Evolutionary conservation across 2,888 invertebrate genomes (phyloP).

Genomic region (Rapana venosa): DNA sequence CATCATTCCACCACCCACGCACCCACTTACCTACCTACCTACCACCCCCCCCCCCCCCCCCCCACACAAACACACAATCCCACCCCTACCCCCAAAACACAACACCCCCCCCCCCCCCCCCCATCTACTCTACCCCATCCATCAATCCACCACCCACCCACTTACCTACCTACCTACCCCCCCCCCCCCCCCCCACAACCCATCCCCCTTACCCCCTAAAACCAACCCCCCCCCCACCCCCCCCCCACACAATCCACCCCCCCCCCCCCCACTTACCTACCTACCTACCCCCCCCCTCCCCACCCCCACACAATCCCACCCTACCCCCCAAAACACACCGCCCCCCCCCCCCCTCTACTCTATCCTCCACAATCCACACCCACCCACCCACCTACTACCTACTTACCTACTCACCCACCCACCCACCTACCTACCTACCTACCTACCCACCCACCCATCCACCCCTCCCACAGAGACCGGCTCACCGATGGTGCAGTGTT

Average conservation of each 20-base stretch:
- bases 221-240: background rate
- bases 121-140: too few species aligned
- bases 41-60: background rate
- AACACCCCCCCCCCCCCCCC: background rate
- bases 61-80: background rate
- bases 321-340: background rate
- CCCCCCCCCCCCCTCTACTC: background rate
- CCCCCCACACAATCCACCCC: background rate
- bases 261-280: background rate
- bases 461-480: background rate
- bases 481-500: constrained; percentile 97
- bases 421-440: background rate
- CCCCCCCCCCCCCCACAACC: background rate
- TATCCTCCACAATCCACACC: background rate
- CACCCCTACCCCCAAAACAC: background rate
- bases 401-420: background rate
- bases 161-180: too few species aligned
- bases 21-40: background rate
- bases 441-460: background rate
- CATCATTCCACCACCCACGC: too few species aligned
- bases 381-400: too few species aligned
- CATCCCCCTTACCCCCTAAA: background rate
- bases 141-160: background rate
- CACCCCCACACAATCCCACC: too few species aligned
- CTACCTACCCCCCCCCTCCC: background rate